Evolutionary conservation across 1,140 invertebrate species (phyloP).

Genomic region (Tetragonula clypearis): DNA sequence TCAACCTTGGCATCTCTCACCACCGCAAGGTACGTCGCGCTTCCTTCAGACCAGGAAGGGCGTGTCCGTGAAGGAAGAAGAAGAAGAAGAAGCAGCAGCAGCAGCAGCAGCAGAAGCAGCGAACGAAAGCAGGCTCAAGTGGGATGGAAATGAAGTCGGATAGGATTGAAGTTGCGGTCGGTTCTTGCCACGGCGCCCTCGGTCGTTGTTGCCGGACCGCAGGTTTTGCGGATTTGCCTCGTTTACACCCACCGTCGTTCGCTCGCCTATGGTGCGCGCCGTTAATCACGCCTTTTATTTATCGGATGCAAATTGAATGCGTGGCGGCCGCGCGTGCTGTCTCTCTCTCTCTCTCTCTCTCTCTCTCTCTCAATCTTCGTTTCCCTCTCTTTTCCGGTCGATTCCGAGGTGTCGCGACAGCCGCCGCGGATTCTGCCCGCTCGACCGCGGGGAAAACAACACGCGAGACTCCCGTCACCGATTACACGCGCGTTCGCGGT

Average conservation of each 20-base stretch:
- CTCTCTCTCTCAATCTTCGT: neutral
- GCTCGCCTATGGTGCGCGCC: no score
- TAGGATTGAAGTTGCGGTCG: constrained; percentile 35
- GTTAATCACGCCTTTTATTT: constrained; percentile 64
- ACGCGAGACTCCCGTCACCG: constrained; percentile 42
- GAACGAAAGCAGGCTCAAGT: constrained; percentile 6
- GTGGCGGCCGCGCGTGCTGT: neutral
- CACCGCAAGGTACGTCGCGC: constrained; percentile 58
- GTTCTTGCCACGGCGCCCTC: constrained; percentile 30
- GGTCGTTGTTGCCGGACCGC: constrained; percentile 49
- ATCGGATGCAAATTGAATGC: constrained; percentile 72
- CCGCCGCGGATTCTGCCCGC: neutral
- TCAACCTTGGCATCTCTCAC: constrained; percentile 54
- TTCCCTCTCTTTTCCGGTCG: neutral
- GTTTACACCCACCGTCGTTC: constrained; percentile 40
- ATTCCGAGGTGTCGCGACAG: neutral
- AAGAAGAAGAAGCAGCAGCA: neutral
- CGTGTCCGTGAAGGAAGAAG: constrained; percentile 44
- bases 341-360: neutral
- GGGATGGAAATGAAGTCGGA: constrained; percentile 55
- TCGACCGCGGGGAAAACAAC: constrained; percentile 48
- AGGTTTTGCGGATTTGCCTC: constrained; percentile 56
- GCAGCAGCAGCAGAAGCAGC: no score
- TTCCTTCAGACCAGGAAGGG: constrained; percentile 44
- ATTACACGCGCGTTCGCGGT: constrained; percentile 60